These are phyloP conservation scores for Rhadina sibilatrix DNA, from an alignment of 2,113 vertebrate species.

Conservation along the genomic window DNA sequence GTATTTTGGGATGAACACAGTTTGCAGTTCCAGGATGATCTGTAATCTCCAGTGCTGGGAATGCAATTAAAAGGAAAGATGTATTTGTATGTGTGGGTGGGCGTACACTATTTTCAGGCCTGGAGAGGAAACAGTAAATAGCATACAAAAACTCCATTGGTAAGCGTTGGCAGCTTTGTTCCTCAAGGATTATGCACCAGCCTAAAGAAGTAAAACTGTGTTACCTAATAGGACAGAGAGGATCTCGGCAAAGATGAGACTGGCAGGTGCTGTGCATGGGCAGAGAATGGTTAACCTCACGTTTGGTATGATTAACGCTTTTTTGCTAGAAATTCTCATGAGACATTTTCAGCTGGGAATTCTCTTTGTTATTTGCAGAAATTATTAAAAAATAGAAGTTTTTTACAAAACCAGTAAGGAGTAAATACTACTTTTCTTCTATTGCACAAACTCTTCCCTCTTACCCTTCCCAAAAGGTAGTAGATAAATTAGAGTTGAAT, in stretches of 20 bases:
- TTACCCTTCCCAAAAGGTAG: background rate
- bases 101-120: background rate
- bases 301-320: background rate
- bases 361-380: background rate
- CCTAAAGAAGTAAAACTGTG: background rate
- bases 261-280: background rate
- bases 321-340: background rate
- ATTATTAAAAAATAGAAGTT: background rate
- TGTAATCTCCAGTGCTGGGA: background rate
- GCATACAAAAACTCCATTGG: background rate
- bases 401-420: background rate
- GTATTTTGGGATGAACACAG: background rate
- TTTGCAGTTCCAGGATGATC: background rate
- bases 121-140: conserved; percentile 16
- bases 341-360: background rate
- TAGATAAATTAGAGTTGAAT: background rate
- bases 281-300: background rate
- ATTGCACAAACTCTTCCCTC: background rate
- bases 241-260: background rate
- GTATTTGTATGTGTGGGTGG: background rate
- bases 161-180: background rate
- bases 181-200: background rate
- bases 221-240: background rate
- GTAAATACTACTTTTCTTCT: background rate
- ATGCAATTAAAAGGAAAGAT: conserved; percentile 4